Base-by-base conservation (phyloP, 2,888 invertebrate species). In the Eristalis pertinax region DNA sequence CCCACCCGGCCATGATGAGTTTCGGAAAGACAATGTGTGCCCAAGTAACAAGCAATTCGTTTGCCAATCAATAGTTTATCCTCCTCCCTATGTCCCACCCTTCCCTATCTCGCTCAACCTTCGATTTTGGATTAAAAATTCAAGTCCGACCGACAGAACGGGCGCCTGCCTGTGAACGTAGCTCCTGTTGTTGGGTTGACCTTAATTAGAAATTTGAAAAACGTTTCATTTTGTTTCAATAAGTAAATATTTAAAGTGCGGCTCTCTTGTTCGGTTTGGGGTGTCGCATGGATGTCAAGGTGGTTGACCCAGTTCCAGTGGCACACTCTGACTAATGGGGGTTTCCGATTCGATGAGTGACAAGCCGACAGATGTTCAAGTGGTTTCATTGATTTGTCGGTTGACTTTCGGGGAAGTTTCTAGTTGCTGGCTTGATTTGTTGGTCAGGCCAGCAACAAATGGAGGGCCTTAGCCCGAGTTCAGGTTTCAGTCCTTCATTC, bases 261-360 rank as follows among this genome's bases (percentile, higher is more conserved):
- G 56, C 56, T 32, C 32, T 35, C 8, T 22, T 50, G 29, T 50
- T 56, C 0, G 43, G 29, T 19, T 13, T 56, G 58, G 60, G 24
- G 10, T 50, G 41, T 22, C 24, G 10, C 11, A 64, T 38, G 29
- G 29, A 29, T 70, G 56, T 72, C 72, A 72, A 70, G 72, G 78
- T 56, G 26, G 19, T 35, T 65, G 64, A 72, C 72, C 72, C 29
- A 72, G 19, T 65, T 79, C 8, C 41, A 19, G 19, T 60, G 26
- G 5, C 62, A 76, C 67, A 19, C 60, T 29, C 15, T 38, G 65
- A 13, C 2, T 65, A 24, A 32, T 24, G 26, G 15, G 50, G 56
- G 15, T 60, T 65, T 58, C 65, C 58, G 24, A 56, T 13, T 50
- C 22, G 24, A 62, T 62, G 60, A 43, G 22, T 43, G 63, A 32